These are phyloP conservation scores for Ceyx cyanopectus DNA, from an alignment of 2,113 vertebrate species.

Conservation along the genomic window DNA sequence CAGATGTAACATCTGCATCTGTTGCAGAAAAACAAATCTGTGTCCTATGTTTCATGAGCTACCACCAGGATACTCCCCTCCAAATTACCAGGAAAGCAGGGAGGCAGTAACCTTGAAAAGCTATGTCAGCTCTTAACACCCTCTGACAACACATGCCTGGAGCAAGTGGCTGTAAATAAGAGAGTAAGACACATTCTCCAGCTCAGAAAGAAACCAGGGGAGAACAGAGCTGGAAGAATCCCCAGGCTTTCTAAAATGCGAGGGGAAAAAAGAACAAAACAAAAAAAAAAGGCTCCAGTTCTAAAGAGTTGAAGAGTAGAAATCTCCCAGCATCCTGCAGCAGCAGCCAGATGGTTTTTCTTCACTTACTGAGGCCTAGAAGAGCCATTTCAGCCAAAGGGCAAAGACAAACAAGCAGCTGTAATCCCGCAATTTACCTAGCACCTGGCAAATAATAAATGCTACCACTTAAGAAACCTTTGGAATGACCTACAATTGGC, in stretches of 20 bases:
- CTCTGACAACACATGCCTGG: neutral
- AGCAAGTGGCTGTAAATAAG: neutral
- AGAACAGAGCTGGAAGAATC: conserved; percentile 3
- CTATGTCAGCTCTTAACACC: neutral
- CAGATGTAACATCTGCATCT: neutral
- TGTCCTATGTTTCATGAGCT: neutral
- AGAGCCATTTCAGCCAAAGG: conserved; percentile 45
- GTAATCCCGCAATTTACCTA: conserved; percentile 8
- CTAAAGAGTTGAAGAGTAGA: neutral
- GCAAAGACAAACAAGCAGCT: conserved; percentile 42
- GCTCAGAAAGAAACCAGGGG: neutral
- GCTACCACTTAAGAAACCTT: conserved; percentile 5
- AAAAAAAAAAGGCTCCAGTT: neutral
- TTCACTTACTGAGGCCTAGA: neutral
- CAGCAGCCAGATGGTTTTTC: conserved; percentile 55
- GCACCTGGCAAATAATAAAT: conserved; percentile 43
- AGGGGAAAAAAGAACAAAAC: neutral
- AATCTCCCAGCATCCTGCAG: conserved; percentile 37
- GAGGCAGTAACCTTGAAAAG: neutral
- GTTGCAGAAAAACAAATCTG: neutral
- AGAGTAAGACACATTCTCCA: neutral
- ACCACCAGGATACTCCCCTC: neutral
- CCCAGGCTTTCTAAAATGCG: conserved; percentile 2
- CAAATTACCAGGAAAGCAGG: neutral
- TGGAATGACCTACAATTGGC: neutral